Conservation (phyloP, 2,113 vertebrate species). For the Chitala chitala region DNA sequence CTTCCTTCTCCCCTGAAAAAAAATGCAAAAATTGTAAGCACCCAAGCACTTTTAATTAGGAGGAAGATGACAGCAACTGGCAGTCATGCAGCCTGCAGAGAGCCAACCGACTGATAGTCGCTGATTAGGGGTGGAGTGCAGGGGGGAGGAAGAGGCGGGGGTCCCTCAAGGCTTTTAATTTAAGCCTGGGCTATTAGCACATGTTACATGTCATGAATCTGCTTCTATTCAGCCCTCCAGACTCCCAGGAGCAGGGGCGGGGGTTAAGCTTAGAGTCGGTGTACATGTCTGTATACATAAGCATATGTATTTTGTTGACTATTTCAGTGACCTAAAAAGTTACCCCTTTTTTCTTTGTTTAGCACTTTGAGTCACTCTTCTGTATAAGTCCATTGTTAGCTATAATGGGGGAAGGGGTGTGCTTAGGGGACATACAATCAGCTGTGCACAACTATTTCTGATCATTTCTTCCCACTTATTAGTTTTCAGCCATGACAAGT, state of each 20-base stretch:
- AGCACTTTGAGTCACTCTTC: too few species aligned
- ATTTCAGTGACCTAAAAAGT: too few species aligned
- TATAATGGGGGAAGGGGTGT: too few species aligned
- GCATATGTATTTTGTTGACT: background rate
- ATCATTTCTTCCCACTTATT: too few species aligned
- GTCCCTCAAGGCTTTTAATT: constrained; percentile 58
- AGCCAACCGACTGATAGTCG: constrained; percentile 32
- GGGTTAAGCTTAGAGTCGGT: constrained; percentile 9
- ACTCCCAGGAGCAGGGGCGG: constrained; percentile 35
- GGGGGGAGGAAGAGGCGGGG: constrained; percentile 22
- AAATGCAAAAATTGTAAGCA: constrained; percentile 16
- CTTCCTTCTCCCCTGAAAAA: constrained; percentile 12
- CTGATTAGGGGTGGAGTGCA: constrained; percentile 38
- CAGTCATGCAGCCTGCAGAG: constrained; percentile 35
- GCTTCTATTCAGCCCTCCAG: constrained; percentile 45
- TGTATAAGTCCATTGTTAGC: too few species aligned
- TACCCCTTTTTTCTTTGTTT: too few species aligned
- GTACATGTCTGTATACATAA: constrained; percentile 19
- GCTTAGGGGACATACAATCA: too few species aligned
- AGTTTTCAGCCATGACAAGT: too few species aligned
- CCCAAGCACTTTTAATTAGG: constrained; percentile 37
- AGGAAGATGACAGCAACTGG: constrained; percentile 16
- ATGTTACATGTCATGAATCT: constrained; percentile 63
- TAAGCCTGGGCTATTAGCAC: constrained; percentile 59
- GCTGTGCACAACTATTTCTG: too few species aligned